A percentile compares a stretch with the other conserved stretches of the same genome.
phyloP scores from a whole-genome alignment of 2,797 vertebrate species.

The Parambassis ranga region DNA sequence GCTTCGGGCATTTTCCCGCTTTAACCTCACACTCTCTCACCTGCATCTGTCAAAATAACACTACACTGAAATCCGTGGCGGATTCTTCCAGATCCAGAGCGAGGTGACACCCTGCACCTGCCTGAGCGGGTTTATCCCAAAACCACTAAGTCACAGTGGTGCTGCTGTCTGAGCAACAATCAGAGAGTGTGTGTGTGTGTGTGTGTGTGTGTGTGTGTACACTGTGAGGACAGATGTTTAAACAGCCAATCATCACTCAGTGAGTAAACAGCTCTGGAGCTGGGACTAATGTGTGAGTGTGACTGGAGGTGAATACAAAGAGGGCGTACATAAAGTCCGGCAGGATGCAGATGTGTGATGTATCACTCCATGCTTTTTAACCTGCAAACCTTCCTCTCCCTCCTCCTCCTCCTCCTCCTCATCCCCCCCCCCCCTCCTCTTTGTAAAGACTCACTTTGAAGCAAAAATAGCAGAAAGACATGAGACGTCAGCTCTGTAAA shows the following conservation, averaged over 20 bases:
- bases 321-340: conserved; percentile 38
- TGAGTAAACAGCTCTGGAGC: conserved; percentile 61
- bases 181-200: conserved; percentile 1
- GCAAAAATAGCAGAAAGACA: conserved; percentile 68
- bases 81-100: no score
- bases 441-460: conserved; percentile 60
- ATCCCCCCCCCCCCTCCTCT: neutral
- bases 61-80: no score
- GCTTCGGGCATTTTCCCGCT: no score
- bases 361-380: conserved; percentile 41
- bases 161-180: conserved; percentile 11
- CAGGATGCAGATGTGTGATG: conserved; percentile 61
- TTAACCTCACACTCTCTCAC: no score
- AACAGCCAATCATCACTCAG: conserved; percentile 65
- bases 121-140: no score
- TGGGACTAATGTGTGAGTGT: conserved; percentile 31
- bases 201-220: conserved; percentile 20
- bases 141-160: no score
- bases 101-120: no score
- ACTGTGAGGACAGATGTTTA: conserved; percentile 59
- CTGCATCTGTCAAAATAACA: no score
- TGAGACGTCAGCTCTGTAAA: conserved; percentile 73
- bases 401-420: conserved; percentile 8
- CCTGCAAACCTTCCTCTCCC: neutral
- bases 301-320: conserved; percentile 54